Conservation (phyloP, 2,888 invertebrate genomes). For the Anthoptus insignis region DNA sequence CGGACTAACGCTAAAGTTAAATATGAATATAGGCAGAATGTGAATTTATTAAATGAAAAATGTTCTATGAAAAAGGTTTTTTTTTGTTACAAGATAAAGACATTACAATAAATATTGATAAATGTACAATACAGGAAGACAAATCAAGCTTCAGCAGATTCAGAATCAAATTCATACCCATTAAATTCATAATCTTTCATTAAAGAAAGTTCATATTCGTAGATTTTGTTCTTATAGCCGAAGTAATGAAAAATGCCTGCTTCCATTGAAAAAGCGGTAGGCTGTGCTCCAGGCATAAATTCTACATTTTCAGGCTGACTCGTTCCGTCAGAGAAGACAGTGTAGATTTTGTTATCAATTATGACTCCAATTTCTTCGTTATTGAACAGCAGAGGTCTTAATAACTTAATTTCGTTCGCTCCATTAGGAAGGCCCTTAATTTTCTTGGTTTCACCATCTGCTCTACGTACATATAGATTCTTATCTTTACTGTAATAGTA, state of each 20-base stretch:
- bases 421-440: constrained; percentile 63
- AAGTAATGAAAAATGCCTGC: constrained; percentile 63
- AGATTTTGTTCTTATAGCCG: constrained; percentile 67
- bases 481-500: constrained; percentile 65
- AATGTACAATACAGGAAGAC: too few species aligned
- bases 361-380: constrained; percentile 57
- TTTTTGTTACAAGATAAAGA: too few species aligned
- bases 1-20: too few species aligned
- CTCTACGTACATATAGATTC: constrained; percentile 55
- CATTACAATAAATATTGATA: too few species aligned
- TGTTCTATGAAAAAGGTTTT: too few species aligned
- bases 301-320: constrained; percentile 52
- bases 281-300: constrained; percentile 51
- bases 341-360: constrained; percentile 56
- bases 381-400: constrained; percentile 59
- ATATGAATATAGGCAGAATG: too few species aligned
- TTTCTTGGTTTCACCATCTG: constrained; percentile 56
- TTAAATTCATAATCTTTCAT: neutral
- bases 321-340: constrained; percentile 59
- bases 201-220: constrained; percentile 61
- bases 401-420: constrained; percentile 51
- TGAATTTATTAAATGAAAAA: too few species aligned
- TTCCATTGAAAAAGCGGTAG: constrained; percentile 63
- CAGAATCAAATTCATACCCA: neutral
- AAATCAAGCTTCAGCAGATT: neutral